These are phyloP conservation scores for Nycticryphes semicollaris DNA, from an alignment of 2,113 vertebrate species.

Conservation along the genomic window DNA sequence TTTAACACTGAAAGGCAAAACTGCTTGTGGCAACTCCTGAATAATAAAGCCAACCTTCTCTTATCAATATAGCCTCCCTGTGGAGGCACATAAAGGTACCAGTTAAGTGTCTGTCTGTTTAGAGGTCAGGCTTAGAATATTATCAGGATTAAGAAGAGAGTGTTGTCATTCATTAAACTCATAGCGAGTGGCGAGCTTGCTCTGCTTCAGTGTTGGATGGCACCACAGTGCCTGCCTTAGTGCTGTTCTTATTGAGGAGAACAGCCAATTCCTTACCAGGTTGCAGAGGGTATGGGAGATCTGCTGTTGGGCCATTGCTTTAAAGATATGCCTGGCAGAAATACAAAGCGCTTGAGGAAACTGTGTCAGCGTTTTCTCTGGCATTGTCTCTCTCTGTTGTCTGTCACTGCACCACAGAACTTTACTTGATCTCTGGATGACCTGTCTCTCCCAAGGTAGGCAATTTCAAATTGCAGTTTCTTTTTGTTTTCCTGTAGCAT, in stretches of 20 bases:
- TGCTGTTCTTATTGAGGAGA: neutral
- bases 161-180: neutral
- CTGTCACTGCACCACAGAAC: neutral
- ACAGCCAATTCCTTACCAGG: neutral
- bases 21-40: neutral
- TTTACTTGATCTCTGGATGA: neutral
- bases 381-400: rapidly evolving
- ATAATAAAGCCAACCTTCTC: neutral
- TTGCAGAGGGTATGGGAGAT: neutral
- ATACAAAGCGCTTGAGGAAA: neutral
- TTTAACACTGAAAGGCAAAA: neutral
- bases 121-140: neutral
- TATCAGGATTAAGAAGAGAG: neutral
- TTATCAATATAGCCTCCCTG: neutral
- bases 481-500: neutral
- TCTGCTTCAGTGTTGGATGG: neutral
- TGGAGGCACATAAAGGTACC: neutral
- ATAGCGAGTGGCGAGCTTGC: neutral
- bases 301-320: neutral
- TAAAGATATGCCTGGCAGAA: neutral
- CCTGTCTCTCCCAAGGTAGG: neutral
- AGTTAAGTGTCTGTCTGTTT: neutral
- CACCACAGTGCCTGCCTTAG: neutral
- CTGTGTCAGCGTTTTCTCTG: neutral
- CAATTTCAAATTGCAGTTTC: neutral